phyloP scores from a whole-genome alignment of 2,113 vertebrate species.

The Festucalex cinctus region DNA sequence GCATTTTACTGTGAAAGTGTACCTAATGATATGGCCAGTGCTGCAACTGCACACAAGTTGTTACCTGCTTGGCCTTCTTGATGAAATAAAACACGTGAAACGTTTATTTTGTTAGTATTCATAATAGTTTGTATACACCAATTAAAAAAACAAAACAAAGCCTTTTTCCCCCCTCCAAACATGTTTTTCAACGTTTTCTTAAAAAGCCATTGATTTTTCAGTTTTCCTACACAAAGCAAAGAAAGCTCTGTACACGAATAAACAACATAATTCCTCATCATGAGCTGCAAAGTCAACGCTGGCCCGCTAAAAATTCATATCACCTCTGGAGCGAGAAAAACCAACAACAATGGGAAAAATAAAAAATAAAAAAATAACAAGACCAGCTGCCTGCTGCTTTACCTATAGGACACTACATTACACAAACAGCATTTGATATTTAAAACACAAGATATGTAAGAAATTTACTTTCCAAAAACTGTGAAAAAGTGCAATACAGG shows the following conservation, averaged over 20 bases:
- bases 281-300: conserved; percentile 69
- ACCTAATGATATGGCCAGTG: not conserved
- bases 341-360: conserved; percentile 72
- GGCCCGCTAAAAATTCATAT: conserved; percentile 63
- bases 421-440: conserved; percentile 82
- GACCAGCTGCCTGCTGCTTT: conserved; percentile 79
- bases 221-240: conserved; percentile 91
- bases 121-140: conserved; percentile 75
- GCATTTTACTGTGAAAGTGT: not conserved
- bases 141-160: conserved; percentile 64
- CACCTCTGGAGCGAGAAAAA: conserved; percentile 67
- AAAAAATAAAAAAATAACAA: conserved; percentile 72
- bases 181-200: conserved; percentile 65
- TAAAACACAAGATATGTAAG: conserved; percentile 89
- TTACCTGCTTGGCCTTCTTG: not conserved
- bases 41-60: not conserved
- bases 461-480: conserved; percentile 85
- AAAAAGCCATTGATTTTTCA: conserved; percentile 87
- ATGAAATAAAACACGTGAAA: conserved; percentile 60
- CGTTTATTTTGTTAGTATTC: conserved; percentile 74
- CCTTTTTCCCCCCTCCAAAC: conserved; percentile 16
- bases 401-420: conserved; percentile 81
- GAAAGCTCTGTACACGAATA: conserved; percentile 87
- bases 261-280: conserved; percentile 79
- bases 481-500: conserved; percentile 96